Evolutionary conservation across 2,888 invertebrate genomes (phyloP).

Genomic region (Achlya flavicornis): DNA sequence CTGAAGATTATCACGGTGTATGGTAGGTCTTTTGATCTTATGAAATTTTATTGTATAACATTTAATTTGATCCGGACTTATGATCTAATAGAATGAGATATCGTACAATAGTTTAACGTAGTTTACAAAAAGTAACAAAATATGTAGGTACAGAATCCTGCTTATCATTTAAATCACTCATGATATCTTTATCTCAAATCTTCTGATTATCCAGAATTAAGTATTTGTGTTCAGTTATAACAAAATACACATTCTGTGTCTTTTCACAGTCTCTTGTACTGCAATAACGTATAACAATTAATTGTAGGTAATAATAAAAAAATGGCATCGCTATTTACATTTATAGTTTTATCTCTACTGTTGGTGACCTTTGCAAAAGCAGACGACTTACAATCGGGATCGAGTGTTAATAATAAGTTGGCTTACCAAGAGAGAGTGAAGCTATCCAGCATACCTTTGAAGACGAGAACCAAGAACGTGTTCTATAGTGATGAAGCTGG

Average conservation of each 20-base stretch:
- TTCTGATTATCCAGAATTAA: background rate
- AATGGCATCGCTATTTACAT: slow-evolving; percentile 30
- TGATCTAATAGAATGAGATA: too few species aligned
- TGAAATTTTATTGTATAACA: too few species aligned
- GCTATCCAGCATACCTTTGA: slow-evolving; percentile 56
- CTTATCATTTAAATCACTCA: background rate
- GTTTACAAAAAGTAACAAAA: too few species aligned
- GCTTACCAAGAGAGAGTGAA: slow-evolving; percentile 60
- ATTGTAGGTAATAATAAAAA: background rate
- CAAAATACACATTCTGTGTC: background rate
- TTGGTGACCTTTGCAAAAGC: slow-evolving; percentile 30
- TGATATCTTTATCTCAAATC: background rate
- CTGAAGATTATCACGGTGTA: too few species aligned
- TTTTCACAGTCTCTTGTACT: background rate
- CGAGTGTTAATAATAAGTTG: slow-evolving; percentile 46
- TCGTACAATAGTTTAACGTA: too few species aligned
- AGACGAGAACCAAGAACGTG: slow-evolving; percentile 62
- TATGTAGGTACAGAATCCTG: background rate
- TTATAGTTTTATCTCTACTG: slow-evolving; percentile 27
- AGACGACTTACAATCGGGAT: slow-evolving; percentile 58
- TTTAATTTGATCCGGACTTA: too few species aligned
- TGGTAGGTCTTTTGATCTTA: too few species aligned
- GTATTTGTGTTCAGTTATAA: background rate
- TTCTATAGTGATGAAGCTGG: slow-evolving; percentile 59
- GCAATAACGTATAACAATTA: background rate